A percentile compares a stretch with the other conserved stretches of the same genome.
phyloP scores from a whole-genome alignment of 1,140 invertebrate species.

The Drosophila asahinai region DNA sequence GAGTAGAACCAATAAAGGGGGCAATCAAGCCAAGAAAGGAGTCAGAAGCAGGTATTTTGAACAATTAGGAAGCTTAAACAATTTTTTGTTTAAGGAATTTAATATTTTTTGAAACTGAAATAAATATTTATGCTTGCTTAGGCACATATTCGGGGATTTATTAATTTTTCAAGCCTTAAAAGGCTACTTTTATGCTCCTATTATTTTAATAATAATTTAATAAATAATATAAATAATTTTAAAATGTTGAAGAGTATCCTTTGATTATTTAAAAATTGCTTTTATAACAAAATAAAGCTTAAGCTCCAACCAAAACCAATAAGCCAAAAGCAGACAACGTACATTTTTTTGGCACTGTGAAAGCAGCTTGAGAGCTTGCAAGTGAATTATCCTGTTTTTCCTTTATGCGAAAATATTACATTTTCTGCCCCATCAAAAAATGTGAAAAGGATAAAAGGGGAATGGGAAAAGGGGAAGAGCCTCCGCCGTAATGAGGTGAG shows the following conservation, averaged over 20 bases:
- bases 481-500: constrained; percentile 16
- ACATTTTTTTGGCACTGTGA: background rate
- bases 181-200: no score
- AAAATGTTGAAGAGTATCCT: no score
- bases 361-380: background rate
- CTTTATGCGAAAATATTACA: constrained; percentile 4
- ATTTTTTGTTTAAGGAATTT: background rate
- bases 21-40: background rate
- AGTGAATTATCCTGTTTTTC: constrained; percentile 6
- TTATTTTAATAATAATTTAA: no score
- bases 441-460: constrained; percentile 9
- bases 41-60: background rate
- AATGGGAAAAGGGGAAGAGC: no score
- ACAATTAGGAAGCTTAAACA: background rate
- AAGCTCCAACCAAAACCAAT: background rate
- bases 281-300: no score
- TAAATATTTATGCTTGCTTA: background rate
- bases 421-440: constrained; percentile 14
- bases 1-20: background rate
- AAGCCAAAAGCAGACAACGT: no score
- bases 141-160: no score
- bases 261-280: no score
- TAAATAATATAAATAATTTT: no score
- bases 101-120: background rate
- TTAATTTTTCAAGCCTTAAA: no score